These are phyloP conservation scores for Heteronetta atricapilla DNA, from an alignment of 2,113 vertebrate species.

Conservation along the genomic window DNA sequence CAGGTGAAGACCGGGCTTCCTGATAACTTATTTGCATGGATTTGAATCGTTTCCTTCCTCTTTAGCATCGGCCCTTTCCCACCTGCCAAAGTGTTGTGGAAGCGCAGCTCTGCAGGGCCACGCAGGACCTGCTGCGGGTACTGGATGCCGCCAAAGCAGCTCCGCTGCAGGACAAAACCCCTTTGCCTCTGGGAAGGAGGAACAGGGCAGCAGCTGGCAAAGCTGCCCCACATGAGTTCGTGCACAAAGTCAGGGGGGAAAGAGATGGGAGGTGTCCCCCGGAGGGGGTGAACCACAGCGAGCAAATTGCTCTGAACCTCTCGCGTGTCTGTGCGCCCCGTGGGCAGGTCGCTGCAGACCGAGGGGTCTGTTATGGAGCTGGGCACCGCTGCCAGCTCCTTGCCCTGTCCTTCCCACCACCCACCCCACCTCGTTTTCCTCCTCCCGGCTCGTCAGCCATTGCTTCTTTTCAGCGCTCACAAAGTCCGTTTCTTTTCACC, in stretches of 20 bases:
- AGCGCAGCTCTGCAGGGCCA: background rate
- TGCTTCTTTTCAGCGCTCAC: background rate
- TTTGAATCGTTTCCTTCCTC: background rate
- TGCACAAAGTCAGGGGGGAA: background rate
- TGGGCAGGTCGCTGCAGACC: background rate
- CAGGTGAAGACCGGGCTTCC: background rate
- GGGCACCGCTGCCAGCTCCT: background rate
- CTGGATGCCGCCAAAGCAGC: background rate
- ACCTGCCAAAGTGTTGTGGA: background rate
- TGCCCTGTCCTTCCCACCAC: background rate
- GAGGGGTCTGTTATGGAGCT: background rate
- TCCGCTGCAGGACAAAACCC: background rate
- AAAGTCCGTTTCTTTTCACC: background rate
- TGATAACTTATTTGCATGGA: background rate
- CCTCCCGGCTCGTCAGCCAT: background rate
- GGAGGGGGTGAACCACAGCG: background rate
- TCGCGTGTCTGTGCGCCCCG: background rate
- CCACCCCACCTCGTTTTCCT: background rate
- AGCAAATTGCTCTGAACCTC: background rate
- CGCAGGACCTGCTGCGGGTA: background rate
- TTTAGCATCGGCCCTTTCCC: background rate
- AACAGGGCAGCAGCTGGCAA: background rate
- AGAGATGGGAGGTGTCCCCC: background rate
- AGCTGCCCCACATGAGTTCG: accelerated
- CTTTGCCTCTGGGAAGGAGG: background rate